Base-by-base conservation (phyloP, 2,888 invertebrate species). In the Heliconius charithonia region DNA sequence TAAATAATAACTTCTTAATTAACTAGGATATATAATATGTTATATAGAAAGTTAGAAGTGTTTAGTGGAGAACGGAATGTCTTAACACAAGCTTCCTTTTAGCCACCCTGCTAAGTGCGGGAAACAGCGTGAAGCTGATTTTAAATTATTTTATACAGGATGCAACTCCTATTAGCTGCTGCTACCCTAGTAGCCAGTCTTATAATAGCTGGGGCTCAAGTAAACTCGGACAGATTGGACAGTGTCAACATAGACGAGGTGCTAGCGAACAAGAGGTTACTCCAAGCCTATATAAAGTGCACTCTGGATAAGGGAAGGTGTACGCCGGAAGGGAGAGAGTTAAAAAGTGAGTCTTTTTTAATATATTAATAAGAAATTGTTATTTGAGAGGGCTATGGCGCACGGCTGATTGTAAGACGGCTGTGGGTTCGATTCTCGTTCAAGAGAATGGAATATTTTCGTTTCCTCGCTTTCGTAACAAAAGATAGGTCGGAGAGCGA, bases 221-320 rank as follows among this genome's bases (percentile, higher is more conserved):
- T 80, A 27, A 97, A 97, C 87, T 96, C 96, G 6, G 96, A 95
- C 79, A 96, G 96, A 85, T 97, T 96, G 84, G 97, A 97, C 86
- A 96, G 96, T 81, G 92, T 97, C 78, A 95, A 97, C 87, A 85
- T 97, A 79, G 97, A 97, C 82, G 96, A 96, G 83, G 96, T 97
- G 78, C 88, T 97, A 65, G 87, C 86, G 9, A 97, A 96, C 89
- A 96, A 96, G 79, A 94, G 97, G 69, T 90, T 97, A 73, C 90
- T 97, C 9, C 93, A 95, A 70, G 96, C 96, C 63, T 97, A 97
- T 86, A 93, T 97, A 79, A 96, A 96, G 82, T 97, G 97, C 84
- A 89, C 97, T 80, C 91, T 97, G 82, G 96, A 96, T 1, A 91
- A 93, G 74, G 96, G 96, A 9, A 89, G 89, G 56, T 97, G 97